Evolutionary conservation across 2,113 vertebrate species (phyloP), one percentile per base, ranked within the genome.

Genomic region (Paracanthobrama guichenoti): DNA sequence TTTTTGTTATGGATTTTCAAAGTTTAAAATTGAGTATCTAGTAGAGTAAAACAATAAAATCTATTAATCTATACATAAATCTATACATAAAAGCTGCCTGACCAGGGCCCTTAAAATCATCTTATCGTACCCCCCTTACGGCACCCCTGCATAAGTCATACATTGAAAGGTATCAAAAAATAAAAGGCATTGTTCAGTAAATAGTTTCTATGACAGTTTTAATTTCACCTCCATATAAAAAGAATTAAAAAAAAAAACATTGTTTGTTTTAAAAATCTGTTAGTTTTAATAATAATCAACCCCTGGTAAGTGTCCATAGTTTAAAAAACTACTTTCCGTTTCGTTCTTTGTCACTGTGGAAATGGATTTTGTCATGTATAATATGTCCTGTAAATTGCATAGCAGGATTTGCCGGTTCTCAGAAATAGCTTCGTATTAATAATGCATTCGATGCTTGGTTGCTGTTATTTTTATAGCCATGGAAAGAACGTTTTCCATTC

Each of bases 391-490:
- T 67, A n/a, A 53, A 80, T 67, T 50, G 24, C 46, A 66, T 44
- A 28, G 31, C 11, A 48, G 73, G 48, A 31, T 57, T 86, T 69
- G 39, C 39, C 18, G 10, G 50, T 31, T 50, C 6, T 83, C 67
- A 48, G 44, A 77, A 82, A 67, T 18, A 71, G 76, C 84, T 46
- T 79, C 10, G 26, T 72, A 60, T 62, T 80, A 44, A 72, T 53
- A 79, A 80, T 71, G 76, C 84, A 81, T 81, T 79, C 28, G 42
- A 62, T 82, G 53, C 71, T 39, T 46, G 50, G 24, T 46, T 84
- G 53, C 76, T 60, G 75, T 85, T 85, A 60, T 86, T 77, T 86
- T 62, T 75, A 50, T 62, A 62, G 69, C 55, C 28, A 31, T 26
- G 53, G 76, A 79, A 67, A 77, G 28, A 79, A 42, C 28, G n/a